phyloP scores from a whole-genome alignment of 2,888 invertebrate species.

The Myopa testacea region DNA sequence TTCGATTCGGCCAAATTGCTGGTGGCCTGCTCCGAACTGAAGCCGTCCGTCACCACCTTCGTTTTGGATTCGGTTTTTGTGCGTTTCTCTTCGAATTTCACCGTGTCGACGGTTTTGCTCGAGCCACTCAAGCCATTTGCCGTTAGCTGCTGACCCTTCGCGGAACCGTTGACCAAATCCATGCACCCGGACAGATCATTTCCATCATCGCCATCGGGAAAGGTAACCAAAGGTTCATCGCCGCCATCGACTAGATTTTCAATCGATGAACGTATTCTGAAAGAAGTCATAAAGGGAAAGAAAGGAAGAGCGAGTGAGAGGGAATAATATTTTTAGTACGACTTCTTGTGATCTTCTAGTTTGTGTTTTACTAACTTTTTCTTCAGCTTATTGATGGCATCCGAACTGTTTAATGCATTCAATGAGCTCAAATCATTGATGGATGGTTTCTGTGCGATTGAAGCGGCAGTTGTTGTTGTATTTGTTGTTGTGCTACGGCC shows the following conservation, averaged over 20 bases:
- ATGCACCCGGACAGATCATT: constrained; percentile 66
- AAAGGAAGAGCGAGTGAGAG: constrained; percentile 49
- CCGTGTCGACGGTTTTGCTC: constrained; percentile 71
- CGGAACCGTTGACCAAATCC: constrained; percentile 67
- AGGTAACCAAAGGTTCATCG: constrained; percentile 80
- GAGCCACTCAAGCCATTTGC: constrained; percentile 63
- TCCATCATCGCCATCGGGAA: constrained; percentile 81
- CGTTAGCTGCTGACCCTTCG: constrained; percentile 67
- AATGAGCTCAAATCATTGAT: constrained; percentile 62
- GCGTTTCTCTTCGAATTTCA: constrained; percentile 87
- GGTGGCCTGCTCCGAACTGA: constrained; percentile 80
- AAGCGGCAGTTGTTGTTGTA: constrained; percentile 16
- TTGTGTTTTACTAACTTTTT: constrained; percentile 56
- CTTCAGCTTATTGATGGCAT: constrained; percentile 62
- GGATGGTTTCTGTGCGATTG: constrained; percentile 56
- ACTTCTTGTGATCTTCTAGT: neutral
- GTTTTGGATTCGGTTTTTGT: constrained; percentile 83
- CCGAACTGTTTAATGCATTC: constrained; percentile 59
- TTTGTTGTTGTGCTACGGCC: constrained; percentile 53
- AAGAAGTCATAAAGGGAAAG: constrained; percentile 49
- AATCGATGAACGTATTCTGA: constrained; percentile 78
- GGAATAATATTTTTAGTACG: neutral
- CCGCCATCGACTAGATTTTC: constrained; percentile 81
- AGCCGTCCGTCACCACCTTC: constrained; percentile 84
- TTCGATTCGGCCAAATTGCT: constrained; percentile 80